Evolutionary conservation across 2,113 vertebrate species (phyloP).

Genomic region (Thermophis baileyi): DNA sequence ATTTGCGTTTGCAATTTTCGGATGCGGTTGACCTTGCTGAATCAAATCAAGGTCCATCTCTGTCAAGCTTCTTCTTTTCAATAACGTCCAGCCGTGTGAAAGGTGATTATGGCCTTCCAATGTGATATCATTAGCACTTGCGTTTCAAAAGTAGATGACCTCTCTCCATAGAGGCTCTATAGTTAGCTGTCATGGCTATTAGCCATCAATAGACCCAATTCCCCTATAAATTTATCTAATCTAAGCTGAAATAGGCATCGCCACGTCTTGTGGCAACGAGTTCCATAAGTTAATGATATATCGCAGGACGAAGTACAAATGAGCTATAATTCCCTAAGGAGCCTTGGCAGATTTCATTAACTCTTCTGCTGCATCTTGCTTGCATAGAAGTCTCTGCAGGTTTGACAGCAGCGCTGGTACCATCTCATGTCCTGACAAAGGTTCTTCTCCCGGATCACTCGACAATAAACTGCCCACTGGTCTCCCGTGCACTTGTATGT

Average conservation of each 20-base stretch:
- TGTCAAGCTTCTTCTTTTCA: background rate
- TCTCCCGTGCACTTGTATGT: slow-evolving; percentile 92
- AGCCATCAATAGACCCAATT: background rate
- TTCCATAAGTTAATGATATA: slow-evolving; percentile 15
- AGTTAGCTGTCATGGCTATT: background rate
- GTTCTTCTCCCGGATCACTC: slow-evolving; percentile 89
- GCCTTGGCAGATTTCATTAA: slow-evolving; percentile 57
- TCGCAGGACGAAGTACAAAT: slow-evolving; percentile 35
- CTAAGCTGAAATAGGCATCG: background rate
- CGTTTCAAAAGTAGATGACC: background rate
- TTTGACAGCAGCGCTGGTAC: slow-evolving; percentile 96
- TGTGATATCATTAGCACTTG: background rate
- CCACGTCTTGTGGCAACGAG: background rate
- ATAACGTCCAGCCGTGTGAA: background rate
- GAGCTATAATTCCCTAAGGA: slow-evolving; percentile 55
- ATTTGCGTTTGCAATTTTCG: slow-evolving; percentile 35
- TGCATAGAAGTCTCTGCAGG: slow-evolving; percentile 94
- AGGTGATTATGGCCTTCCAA: background rate
- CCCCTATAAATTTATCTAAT: background rate
- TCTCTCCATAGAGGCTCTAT: background rate
- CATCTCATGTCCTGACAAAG: slow-evolving; percentile 96
- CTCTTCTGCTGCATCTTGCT: slow-evolving; percentile 82
- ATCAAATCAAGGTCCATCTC: background rate
- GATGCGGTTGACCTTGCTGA: background rate
- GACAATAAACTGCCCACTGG: slow-evolving; percentile 94